Evolutionary conservation across 2,113 vertebrate genomes (phyloP), one percentile per base, ranked within the genome.

Genomic region (Coptodon bakossiorum): DNA sequence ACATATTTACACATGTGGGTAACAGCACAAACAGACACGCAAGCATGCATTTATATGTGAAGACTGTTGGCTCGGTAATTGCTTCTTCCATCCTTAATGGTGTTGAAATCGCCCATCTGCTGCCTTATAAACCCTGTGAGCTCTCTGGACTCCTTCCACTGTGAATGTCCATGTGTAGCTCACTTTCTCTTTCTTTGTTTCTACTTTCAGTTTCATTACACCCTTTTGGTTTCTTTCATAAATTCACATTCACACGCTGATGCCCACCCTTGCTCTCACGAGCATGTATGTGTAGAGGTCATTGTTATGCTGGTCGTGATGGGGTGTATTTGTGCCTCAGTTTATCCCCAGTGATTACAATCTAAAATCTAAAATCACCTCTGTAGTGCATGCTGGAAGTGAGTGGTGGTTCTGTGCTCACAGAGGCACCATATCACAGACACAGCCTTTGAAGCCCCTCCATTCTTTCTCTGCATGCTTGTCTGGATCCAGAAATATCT

Each of bases 241-340:
- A 61, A 53, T 53, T 84, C 68, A 29, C 56, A 87, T 13, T 76
- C 84, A 83, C 79, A 83, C 63, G 36, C 19, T 34, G 34, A 80
- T 83, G 59, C 16, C 24, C 76, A 45, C 22, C 12, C 52, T 52
- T 27, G 12, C 68, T 16, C 40, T 24, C 54, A n/a, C 4, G 52
- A 52, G 31, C 11, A 38, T 81, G 61, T 36, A 31, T 80, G 24
- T 84, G 43, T 36, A 56, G 43, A 53, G 81, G 68, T 89, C 78
- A 83, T 91, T 91, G 80, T 52, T 3, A 91, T 93, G 86, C 83
- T 88, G 79, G 80, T 86, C 68, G 19, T 79, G 83, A 82, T 14
- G 10, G 22, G 19, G 7, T 66, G 7, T 40, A 52, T 90, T 89
- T 85, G 89, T 85, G 80, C 2, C 38, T 82, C 61, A 5, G 27